Conservation (phyloP, 2,797 vertebrate genomes). For the Chloroceryle inda region DNA sequence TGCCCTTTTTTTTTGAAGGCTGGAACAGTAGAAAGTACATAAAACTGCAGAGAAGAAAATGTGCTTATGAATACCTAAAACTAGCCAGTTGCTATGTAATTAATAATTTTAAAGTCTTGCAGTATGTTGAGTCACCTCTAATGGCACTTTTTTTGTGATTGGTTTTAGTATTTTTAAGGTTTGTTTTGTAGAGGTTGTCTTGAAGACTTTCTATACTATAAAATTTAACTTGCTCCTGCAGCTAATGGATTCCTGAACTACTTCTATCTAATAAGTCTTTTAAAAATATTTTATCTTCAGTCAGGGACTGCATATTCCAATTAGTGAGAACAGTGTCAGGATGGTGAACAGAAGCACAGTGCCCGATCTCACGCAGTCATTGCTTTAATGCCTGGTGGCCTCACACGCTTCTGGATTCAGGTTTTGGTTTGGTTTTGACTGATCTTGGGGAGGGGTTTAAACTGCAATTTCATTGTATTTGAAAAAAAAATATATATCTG, state of each 20-base stretch:
- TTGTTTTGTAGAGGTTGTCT: slow-evolving; percentile 2
- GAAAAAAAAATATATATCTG: neutral
- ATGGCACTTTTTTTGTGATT: neutral
- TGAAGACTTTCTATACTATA: slow-evolving; percentile 13
- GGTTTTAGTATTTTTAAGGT: neutral
- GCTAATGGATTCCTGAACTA: slow-evolving; percentile 34
- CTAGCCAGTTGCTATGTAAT: neutral
- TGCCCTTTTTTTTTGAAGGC: neutral
- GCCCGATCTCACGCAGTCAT: neutral
- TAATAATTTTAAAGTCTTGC: neutral
- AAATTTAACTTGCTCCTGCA: neutral
- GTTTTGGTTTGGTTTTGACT: neutral
- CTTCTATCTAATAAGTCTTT: neutral
- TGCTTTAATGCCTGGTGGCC: neutral
- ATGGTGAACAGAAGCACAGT: neutral
- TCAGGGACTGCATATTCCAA: neutral
- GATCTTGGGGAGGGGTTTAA: neutral
- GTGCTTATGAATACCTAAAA: neutral
- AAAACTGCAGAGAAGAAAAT: neutral
- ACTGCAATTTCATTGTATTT: neutral
- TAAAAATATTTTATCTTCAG: slow-evolving; percentile 44
- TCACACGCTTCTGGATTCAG: neutral
- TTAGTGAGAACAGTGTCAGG: neutral
- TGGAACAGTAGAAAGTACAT: neutral
- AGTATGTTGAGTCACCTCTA: neutral